phyloP scores from a whole-genome alignment of 2,113 vertebrate species.

The Hyperopisus bebe region DNA sequence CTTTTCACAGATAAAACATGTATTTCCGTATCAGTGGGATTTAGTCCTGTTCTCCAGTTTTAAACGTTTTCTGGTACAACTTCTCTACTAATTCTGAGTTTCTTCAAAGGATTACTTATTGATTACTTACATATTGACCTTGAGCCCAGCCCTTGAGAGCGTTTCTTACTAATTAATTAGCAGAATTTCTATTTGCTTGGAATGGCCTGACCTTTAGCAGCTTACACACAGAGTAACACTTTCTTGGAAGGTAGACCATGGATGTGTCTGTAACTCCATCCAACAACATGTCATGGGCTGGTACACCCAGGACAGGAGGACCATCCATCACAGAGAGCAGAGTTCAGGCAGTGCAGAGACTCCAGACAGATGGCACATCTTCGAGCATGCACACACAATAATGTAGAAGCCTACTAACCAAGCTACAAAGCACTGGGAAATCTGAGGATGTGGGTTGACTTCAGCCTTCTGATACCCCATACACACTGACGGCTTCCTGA shows the following conservation, averaged over 20 bases:
- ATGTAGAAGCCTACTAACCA: background rate
- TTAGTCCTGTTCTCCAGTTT: background rate
- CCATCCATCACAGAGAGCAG: background rate
- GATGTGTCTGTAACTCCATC: background rate
- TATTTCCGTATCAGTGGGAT: background rate
- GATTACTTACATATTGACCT: background rate
- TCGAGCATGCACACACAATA: background rate
- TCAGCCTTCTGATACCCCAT: background rate
- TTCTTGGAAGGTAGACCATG: background rate
- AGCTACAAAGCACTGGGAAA: background rate
- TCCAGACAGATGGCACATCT: background rate
- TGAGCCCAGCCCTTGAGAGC: no score
- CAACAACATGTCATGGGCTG: background rate
- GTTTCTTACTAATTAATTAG: conserved; percentile 15
- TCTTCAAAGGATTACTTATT: background rate
- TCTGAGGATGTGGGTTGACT: background rate
- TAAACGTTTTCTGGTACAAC: conserved; percentile 8
- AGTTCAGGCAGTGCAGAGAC: background rate
- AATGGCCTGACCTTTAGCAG: conserved; percentile 11
- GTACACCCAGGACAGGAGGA: background rate
- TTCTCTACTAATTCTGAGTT: background rate
- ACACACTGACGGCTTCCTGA: conserved; percentile 22
- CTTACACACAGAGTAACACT: background rate
- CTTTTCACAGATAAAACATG: background rate
- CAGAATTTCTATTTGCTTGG: conserved; percentile 7